These are phyloP conservation scores for Anoplopoma fimbria DNA, from an alignment of 2,113 vertebrate genomes.

Conservation along the genomic window DNA sequence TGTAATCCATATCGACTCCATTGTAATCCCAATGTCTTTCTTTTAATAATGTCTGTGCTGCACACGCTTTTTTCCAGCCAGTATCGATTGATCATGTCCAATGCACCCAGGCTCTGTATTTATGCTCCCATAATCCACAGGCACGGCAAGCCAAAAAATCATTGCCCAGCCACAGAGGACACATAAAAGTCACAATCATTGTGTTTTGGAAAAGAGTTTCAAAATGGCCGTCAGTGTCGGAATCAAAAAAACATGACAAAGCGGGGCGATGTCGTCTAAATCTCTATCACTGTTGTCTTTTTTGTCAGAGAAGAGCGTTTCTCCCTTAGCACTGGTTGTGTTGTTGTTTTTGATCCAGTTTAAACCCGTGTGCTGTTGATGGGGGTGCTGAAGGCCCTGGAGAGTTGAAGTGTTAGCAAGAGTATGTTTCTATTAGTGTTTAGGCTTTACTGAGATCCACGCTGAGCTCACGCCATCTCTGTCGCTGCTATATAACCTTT, in stretches of 20 bases:
- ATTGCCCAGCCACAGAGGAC: conserved; percentile 68
- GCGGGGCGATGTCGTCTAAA: conserved; percentile 9
- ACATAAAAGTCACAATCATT: conserved; percentile 74
- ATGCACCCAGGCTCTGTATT: conserved; percentile 61
- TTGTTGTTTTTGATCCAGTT: conserved; percentile 50
- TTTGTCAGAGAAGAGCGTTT: conserved; percentile 23
- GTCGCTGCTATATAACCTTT: conserved; percentile 36
- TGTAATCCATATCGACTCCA: conserved; percentile 77
- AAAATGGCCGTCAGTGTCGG: conserved; percentile 37
- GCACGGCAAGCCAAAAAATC: conserved; percentile 60
- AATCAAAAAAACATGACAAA: conserved; percentile 40
- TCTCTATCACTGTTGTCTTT: background rate
- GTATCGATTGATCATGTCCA: conserved; percentile 75
- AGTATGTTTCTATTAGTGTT: conserved; percentile 53
- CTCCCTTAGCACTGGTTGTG: conserved; percentile 12
- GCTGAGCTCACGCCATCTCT: conserved; percentile 36
- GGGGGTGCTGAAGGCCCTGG: conserved; percentile 28
- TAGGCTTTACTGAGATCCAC: conserved; percentile 59
- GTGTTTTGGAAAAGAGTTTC: conserved; percentile 49
- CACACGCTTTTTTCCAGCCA: conserved; percentile 38
- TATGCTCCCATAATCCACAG: conserved; percentile 75
- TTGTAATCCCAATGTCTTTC: conserved; percentile 68
- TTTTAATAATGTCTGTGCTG: conserved; percentile 69
- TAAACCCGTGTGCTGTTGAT: conserved; percentile 36
- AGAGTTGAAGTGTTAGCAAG: conserved; percentile 42